Evolutionary conservation across 1,140 invertebrate species (phyloP).

Genomic region (Brachionus koreanus): DNA sequence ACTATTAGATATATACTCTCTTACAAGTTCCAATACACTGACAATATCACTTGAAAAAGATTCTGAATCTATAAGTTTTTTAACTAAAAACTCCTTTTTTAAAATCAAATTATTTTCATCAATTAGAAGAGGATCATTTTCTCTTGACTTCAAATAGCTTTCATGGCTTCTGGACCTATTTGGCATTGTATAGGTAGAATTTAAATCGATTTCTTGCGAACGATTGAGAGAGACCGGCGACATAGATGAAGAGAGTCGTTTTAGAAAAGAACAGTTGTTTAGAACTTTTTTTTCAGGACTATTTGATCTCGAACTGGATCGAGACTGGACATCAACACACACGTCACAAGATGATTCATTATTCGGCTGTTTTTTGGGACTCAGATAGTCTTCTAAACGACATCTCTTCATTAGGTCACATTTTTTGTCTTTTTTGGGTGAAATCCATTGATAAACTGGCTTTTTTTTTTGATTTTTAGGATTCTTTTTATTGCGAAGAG

Average conservation of each 20-base stretch:
- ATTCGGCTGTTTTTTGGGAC: background rate
- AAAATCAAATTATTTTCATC: conserved; percentile 14
- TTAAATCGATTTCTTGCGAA: background rate
- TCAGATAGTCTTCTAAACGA: background rate
- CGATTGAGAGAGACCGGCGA: conserved; percentile 14
- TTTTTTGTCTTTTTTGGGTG: background rate
- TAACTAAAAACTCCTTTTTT: conserved; percentile 27
- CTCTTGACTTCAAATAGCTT: background rate
- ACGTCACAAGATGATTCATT: background rate
- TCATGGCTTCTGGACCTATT: conserved; percentile 1
- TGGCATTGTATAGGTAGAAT: background rate
- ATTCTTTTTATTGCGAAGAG: background rate
- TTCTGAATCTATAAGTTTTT: conserved; percentile 22
- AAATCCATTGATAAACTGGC: background rate
- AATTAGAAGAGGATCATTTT: background rate
- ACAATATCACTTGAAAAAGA: conserved; percentile 25
- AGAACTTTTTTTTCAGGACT: background rate
- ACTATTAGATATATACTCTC: background rate
- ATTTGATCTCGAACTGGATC: background rate
- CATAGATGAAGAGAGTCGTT: background rate
- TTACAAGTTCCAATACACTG: background rate
- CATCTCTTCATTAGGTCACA: background rate
- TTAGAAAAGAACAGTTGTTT: background rate
- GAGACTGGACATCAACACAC: background rate
- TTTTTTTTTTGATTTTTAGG: background rate